phyloP scores from a whole-genome alignment of 2,113 vertebrate species.

The Xenotilapia leptura region DNA sequence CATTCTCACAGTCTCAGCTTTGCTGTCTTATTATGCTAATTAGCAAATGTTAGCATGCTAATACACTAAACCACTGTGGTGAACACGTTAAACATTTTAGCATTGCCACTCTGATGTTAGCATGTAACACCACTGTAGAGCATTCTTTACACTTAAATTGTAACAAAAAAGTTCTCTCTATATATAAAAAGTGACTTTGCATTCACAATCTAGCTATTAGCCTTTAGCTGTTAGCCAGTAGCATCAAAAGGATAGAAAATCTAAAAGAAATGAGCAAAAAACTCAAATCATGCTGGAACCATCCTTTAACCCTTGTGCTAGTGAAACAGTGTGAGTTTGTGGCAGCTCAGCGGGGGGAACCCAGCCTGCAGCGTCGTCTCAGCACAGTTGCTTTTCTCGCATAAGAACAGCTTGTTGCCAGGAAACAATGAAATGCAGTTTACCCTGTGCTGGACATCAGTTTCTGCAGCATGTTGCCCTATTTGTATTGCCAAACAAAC shows the following conservation, averaged over 20 bases:
- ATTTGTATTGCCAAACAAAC: not conserved
- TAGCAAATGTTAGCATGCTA: not conserved
- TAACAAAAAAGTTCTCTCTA: not conserved
- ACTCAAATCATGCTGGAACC: slow-evolving; percentile 22
- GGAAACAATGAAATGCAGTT: not conserved
- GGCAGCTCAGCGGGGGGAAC: not conserved
- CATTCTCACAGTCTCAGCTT: not conserved
- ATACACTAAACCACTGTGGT: not conserved
- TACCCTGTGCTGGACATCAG: not conserved
- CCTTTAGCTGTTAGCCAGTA: not conserved
- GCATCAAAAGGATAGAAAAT: not conserved
- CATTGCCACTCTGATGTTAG: not conserved
- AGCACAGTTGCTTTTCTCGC: not conserved
- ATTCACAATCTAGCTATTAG: not conserved
- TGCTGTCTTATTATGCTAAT: not conserved
- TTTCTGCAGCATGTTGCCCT: not conserved
- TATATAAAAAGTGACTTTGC: not conserved
- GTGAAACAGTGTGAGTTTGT: not conserved
- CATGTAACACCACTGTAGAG: not conserved
- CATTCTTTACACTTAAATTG: not conserved
- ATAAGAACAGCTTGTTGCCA: not conserved
- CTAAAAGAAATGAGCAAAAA: not conserved
- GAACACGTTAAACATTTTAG: not conserved
- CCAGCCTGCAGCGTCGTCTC: not conserved
- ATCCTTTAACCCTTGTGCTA: not conserved